Evolutionary conservation across 2,113 vertebrate species (phyloP).

Genomic region (Petroica traversi): DNA sequence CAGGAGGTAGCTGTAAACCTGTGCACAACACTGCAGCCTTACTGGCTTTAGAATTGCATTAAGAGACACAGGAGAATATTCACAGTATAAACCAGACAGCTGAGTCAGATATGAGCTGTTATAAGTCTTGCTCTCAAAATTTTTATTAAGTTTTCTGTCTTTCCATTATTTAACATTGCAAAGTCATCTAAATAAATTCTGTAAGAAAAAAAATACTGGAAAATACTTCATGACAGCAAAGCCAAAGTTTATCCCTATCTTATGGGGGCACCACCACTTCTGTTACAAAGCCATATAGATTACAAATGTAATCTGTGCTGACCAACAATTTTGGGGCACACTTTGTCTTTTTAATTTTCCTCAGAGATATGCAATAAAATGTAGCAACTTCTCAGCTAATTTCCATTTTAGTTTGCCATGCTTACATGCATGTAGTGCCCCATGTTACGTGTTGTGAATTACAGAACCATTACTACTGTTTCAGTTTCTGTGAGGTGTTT

Average conservation of each 20-base stretch:
- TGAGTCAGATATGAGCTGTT: not conserved
- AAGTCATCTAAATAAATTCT: not conserved
- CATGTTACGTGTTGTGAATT: not conserved
- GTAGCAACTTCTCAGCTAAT: not conserved
- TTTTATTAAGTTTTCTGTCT: not conserved
- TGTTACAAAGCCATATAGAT: not conserved
- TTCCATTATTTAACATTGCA: not conserved
- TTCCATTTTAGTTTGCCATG: not conserved
- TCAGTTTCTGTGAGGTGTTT: not conserved
- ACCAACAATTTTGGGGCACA: not conserved
- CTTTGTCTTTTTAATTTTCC: not conserved
- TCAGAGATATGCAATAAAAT: not conserved
- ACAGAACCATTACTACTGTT: not conserved
- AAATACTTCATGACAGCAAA: not conserved
- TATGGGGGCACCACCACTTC: not conserved
- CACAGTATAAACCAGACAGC: not conserved
- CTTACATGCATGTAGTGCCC: fast-evolving
- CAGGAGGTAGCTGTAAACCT: not conserved
- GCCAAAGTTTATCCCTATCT: not conserved
- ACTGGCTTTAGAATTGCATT: not conserved
- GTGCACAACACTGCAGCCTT: not conserved
- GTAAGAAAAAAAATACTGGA: not conserved
- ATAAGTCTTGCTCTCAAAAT: not conserved
- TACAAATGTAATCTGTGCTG: not conserved
- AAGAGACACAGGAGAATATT: not conserved